Base-by-base conservation (phyloP, 2,888 invertebrate genomes). In the Bembecia ichneumoniformis region DNA sequence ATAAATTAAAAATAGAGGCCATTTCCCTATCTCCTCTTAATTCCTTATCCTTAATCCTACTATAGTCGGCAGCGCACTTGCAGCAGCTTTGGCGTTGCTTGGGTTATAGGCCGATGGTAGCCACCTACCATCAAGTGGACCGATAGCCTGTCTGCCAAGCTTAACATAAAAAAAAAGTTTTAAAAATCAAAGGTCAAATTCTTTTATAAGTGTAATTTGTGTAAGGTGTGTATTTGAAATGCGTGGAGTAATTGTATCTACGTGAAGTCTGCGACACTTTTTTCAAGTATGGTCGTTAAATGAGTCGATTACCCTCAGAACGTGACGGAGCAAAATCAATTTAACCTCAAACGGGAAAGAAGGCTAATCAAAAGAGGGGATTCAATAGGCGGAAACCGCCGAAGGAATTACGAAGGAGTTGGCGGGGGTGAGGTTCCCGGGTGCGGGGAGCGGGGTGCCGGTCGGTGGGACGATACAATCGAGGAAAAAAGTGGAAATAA, bases 401-500 rank as follows among this genome's bases (percentile, higher is more conserved):
- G 60, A 55, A 67, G 69, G 71, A 75, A 75, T 77, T 73, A 74
- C 68, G 53, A 52, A 62, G 58, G 62, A 62, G 64, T 53, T 56
- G 60, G 54, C 57, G 55, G 60, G 56, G 54, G 57, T 50, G 52
- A 55, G 51, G 54, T 48, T 50, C 49, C 9, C 28, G 52, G 47
- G 40, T 43, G 48, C 58, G 54, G 54, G 35, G 48, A 48, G 56
- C 49, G 55, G 66, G 60, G 54, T 28, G 9, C 28, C 60, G 65
- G 59, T 63, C 52, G 63, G 59, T 60, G 60, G 56, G 62, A 16
- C 13, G 44, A 16, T 15, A 16, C 44, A 17, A 16, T 44, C 16
- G 58, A 59, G 63, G 71, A 81, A 83, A 74, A 87, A 84, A 82
- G 83, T 86, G 84, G 84, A 86, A 86, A 86, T 86, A 87, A 87